Evolutionary conservation across 2,888 invertebrate genomes (phyloP).

Genomic region (Leptinotarsa rubiginosa): DNA sequence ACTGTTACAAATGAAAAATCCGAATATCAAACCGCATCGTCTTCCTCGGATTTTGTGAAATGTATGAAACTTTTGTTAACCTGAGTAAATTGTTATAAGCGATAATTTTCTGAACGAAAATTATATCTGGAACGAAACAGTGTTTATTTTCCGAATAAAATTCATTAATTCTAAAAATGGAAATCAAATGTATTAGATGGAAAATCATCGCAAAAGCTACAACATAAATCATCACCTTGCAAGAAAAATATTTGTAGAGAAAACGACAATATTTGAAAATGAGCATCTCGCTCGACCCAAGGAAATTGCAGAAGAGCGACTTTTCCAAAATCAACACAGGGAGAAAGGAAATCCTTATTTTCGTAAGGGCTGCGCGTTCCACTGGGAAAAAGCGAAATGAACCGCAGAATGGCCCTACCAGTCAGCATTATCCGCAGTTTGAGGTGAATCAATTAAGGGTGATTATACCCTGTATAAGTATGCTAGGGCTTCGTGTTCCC

Average conservation of each 20-base stretch:
- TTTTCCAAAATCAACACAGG: slow-evolving; percentile 41
- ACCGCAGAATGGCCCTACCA: not conserved
- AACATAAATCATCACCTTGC: slow-evolving; percentile 41
- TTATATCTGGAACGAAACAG: not conserved
- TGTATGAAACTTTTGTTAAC: too few species aligned
- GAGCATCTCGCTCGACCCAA: slow-evolving; percentile 20
- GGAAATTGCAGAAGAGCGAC: slow-evolving; percentile 40
- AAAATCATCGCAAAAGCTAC: slow-evolving; percentile 6
- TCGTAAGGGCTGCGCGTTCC: slow-evolving; percentile 18
- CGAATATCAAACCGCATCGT: too few species aligned
- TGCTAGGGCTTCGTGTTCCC: too few species aligned
- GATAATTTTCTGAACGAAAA: not conserved
- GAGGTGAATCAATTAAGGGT: too few species aligned
- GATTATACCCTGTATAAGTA: too few species aligned
- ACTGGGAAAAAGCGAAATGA: not conserved
- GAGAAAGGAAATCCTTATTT: slow-evolving; percentile 33
- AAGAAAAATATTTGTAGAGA: slow-evolving; percentile 47
- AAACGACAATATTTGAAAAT: slow-evolving; percentile 41
- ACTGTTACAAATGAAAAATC: too few species aligned
- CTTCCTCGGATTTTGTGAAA: too few species aligned
- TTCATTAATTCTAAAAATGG: not conserved
- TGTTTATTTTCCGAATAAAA: not conserved
- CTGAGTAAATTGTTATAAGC: too few species aligned
- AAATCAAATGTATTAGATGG: not conserved
- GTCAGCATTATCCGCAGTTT: not conserved